Evolutionary conservation across 2,888 invertebrate species (phyloP).

Genomic region (Theristus sp.): DNA sequence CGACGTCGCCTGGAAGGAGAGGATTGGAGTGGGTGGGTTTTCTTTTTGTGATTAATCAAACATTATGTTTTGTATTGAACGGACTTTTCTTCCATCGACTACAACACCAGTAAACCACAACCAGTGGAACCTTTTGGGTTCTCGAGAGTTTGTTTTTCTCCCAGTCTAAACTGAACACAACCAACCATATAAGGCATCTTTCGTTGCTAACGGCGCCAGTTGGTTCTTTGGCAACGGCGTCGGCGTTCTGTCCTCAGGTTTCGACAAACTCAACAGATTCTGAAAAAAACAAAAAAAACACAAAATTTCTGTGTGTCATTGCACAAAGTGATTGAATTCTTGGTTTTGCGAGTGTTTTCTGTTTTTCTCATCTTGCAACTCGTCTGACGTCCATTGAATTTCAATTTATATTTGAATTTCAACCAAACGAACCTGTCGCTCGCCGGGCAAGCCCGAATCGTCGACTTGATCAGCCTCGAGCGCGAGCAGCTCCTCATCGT

Average conservation of each 20-base stretch:
- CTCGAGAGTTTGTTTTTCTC: too few species aligned
- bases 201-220: constrained; percentile 34
- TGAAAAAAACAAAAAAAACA: constrained; percentile 6
- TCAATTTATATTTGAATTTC: too few species aligned
- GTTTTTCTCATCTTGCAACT: too few species aligned
- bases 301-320: neutral
- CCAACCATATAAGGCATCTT: constrained; percentile 37
- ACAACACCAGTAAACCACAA: too few species aligned
- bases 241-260: constrained; percentile 18
- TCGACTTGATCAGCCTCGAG: constrained; percentile 27
- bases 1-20: constrained; percentile 16
- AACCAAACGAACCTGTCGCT: constrained; percentile 4
- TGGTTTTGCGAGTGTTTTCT: too few species aligned
- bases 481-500: constrained; percentile 26
- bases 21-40: neutral
- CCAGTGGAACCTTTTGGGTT: too few species aligned
- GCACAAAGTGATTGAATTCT: too few species aligned
- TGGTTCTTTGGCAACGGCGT: constrained; percentile 28
- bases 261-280: constrained; percentile 19
- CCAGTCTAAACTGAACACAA: too few species aligned
- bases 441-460: constrained; percentile 19
- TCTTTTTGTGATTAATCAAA: neutral
- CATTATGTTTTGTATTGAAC: too few species aligned
- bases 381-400: too few species aligned
- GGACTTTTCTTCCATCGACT: too few species aligned